A percentile compares a stretch with the other conserved stretches of the same genome.
Evolutionary conservation across 53 echinoderm and acorn worm genomes (phyloP).

Genomic region (Zoroaster sp.): DNA sequence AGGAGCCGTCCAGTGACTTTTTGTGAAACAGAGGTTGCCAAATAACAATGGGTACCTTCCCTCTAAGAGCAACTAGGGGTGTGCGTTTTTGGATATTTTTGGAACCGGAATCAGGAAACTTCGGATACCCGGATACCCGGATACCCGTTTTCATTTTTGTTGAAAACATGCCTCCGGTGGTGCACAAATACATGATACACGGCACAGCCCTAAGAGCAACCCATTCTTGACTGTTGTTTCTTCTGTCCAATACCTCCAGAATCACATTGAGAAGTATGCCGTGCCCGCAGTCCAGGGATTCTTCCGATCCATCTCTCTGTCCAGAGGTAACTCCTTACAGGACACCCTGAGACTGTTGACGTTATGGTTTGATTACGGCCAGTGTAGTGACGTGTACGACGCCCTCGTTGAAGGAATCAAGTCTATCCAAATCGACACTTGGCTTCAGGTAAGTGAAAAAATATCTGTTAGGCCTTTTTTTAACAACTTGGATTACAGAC

Average conservation of each 20-base stretch:
- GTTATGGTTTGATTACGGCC: conserved; percentile 98
- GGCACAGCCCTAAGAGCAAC: neutral
- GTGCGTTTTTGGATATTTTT: no score
- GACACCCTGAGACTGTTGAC: conserved; percentile 95
- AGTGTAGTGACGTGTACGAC: conserved; percentile 89
- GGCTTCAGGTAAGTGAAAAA: conserved; percentile 89
- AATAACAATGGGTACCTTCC: no score
- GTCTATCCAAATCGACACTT: conserved; percentile 96
- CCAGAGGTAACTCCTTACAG: conserved; percentile 90
- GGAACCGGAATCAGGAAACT: no score
- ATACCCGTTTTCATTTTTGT: no score
- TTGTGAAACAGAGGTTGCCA: no score
- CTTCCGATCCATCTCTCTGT: conserved; percentile 91
- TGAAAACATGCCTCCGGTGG: no score
- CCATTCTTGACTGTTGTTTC: neutral
- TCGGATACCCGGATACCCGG: no score
- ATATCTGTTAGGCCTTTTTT: neutral
- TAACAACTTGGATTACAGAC: no score
- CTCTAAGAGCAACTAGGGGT: no score
- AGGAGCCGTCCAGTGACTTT: no score
- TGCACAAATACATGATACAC: no score
- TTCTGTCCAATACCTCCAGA: conserved; percentile 33
- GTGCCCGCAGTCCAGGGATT: conserved; percentile 96
- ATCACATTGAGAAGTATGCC: conserved; percentile 75
- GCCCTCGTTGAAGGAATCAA: conserved; percentile 93